Base-by-base conservation (phyloP, 2,113 vertebrate genomes). In the Pelecanus crispus region DNA sequence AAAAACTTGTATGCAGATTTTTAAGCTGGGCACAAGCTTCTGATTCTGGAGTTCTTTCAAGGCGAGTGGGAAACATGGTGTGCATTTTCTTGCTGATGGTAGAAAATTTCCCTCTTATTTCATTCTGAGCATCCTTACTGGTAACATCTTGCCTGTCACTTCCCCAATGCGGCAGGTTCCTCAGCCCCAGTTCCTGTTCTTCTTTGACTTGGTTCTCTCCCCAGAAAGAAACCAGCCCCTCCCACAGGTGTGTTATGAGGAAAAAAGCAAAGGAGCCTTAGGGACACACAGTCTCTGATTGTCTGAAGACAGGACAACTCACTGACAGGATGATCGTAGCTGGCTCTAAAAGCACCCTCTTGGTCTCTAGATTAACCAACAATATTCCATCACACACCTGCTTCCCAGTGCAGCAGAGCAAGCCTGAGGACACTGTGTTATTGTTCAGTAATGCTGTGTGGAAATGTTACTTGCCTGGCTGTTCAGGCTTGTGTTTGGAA, bases 81-180 rank as follows among this genome's bases (percentile, higher is more conserved):
- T 25, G 24, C 5, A 17, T 83, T 68, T 80, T 67, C 78, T 56
- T 72, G 7, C 52, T 91, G 66, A 82, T 91, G 66, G 80, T 62
- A 74, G 49, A 85, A 85, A 52, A 74, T 56, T 86, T 92, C 45
- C 55, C 25, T 90, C 62, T 79, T 81, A 50, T 77, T 84, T 92
- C 20, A 15, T 74, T 88, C 65, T 88, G 11, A 1, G 31, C 45
- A 58, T 47, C 20, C 42, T 74, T 85, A 66, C 36, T 61, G 52
- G 36, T 86, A 91, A 82, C 83, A 86, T 80, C 38, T 91, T 91
- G 34, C 52, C 61, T 92, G 52, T 94, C 67, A 67, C 84, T 72
- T 88, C 67, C 71, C 29, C 32, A 59, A 1, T 6, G 47, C 72
- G 49, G 72, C 66, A 82, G 29, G 28, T 65, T 79, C 67, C 70